A percentile compares a stretch with the other conserved stretches of the same genome.
phyloP scores from a whole-genome alignment of 1,140 invertebrate species.

The Euwallacea similis region DNA sequence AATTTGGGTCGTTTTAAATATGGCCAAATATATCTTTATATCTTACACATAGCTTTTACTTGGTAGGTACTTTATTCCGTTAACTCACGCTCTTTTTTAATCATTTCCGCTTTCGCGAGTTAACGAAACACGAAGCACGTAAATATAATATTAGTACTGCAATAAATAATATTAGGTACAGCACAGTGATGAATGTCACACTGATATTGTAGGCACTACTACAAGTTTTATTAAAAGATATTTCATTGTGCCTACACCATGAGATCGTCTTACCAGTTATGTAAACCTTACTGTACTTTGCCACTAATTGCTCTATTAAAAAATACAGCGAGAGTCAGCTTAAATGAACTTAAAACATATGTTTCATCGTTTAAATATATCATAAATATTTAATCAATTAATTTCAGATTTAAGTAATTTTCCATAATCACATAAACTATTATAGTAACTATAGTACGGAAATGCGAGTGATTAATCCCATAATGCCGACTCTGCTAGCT shows the following conservation, averaged over 20 bases:
- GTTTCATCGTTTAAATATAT: conserved; percentile 18
- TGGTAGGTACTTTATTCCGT: neutral
- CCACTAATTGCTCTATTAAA: conserved; percentile 24
- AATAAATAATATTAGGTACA: neutral
- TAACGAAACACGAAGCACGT: neutral
- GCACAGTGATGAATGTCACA: neutral
- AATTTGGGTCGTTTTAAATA: conserved; percentile 24
- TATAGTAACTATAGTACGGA: neutral
- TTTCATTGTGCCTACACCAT: neutral
- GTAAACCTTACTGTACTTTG: conserved; percentile 20
- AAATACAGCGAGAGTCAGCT: conserved; percentile 15
- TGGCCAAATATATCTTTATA: conserved; percentile 22
- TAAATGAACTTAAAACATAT: conserved; percentile 13
- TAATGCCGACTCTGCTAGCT: conserved; percentile 62
- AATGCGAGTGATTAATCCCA: conserved; percentile 58
- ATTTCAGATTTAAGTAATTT: conserved; percentile 22
- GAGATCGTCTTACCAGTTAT: conserved; percentile 30
- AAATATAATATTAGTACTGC: neutral
- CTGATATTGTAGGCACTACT: no score
- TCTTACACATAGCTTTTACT: neutral
- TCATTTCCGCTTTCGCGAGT: no score
- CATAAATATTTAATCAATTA: conserved; percentile 26
- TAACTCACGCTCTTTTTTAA: no score
- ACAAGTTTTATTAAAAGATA: no score
- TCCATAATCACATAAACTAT: conserved; percentile 29